These are phyloP conservation scores for Calyptommatus sinebrachiatus DNA, from an alignment of 2,113 vertebrate species.

Conservation along the genomic window DNA sequence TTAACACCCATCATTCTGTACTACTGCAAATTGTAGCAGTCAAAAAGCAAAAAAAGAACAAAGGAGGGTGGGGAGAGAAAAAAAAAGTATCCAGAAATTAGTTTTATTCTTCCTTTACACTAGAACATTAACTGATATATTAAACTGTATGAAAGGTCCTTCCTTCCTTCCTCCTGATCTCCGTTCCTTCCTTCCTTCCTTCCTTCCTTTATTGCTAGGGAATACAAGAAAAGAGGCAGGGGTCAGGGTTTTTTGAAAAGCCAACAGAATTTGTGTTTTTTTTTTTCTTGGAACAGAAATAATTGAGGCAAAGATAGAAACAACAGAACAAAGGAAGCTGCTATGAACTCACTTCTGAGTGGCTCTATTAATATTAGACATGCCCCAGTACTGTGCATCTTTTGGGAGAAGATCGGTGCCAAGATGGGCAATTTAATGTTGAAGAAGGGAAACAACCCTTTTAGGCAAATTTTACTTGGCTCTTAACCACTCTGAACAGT, in stretches of 20 bases:
- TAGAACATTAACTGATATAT: fast-evolving
- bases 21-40: neutral
- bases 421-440: slow-evolving; percentile 69
- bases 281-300: neutral
- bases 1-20: neutral
- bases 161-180: too few species aligned
- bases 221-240: neutral
- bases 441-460: slow-evolving; percentile 65
- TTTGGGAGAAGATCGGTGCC: slow-evolving; percentile 67
- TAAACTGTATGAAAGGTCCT: neutral
- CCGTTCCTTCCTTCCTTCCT: too few species aligned
- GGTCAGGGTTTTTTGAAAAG: slow-evolving; percentile 12
- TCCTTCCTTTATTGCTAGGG: neutral
- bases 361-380: slow-evolving; percentile 69
- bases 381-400: slow-evolving; percentile 68
- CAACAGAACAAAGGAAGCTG: slow-evolving; percentile 47
- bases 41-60: neutral
- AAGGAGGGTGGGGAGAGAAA: too few species aligned
- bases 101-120: neutral
- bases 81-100: slow-evolving; percentile 2
- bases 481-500: slow-evolving; percentile 72
- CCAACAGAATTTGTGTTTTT: slow-evolving; percentile 24
- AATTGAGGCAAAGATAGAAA: slow-evolving; percentile 38
- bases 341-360: slow-evolving; percentile 64
- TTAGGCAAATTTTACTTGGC: slow-evolving; percentile 76